phyloP scores from a whole-genome alignment of 2,113 vertebrate species.

The Bufo gargarizans region DNA sequence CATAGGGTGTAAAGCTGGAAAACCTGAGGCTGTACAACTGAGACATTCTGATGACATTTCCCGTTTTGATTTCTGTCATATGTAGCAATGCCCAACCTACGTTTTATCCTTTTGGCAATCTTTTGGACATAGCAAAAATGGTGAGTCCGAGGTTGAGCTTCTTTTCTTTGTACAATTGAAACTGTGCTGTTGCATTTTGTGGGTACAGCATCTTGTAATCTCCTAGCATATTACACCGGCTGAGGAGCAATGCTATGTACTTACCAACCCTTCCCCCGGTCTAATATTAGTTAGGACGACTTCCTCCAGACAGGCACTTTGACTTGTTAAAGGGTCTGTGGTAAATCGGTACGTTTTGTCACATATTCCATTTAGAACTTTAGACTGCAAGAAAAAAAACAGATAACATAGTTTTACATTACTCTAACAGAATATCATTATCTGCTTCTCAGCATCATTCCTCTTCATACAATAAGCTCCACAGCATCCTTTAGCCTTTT shows the following conservation, averaged over 20 bases:
- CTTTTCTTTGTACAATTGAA: background rate
- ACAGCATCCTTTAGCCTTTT: too few species aligned
- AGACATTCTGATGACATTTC: background rate
- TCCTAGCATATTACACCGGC: background rate
- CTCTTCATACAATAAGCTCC: too few species aligned
- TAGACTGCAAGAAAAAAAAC: slow-evolving; percentile 75
- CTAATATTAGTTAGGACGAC: slow-evolving; percentile 85
- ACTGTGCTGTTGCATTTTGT: background rate
- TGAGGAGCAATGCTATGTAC: slow-evolving; percentile 48
- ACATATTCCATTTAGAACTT: slow-evolving; percentile 86
- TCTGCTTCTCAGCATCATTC: background rate
- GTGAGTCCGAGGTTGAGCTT: background rate
- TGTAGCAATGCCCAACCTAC: background rate
- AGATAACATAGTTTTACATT: background rate
- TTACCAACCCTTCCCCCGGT: slow-evolving; percentile 92
- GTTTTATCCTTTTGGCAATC: background rate
- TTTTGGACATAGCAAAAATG: background rate
- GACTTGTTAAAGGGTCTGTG: slow-evolving; percentile 81
- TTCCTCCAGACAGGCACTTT: slow-evolving; percentile 84
- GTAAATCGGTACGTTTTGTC: slow-evolving; percentile 83
- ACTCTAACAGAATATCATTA: background rate
- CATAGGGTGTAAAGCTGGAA: background rate
- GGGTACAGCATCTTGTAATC: background rate
- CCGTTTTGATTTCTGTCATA: background rate
- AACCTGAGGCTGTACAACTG: background rate